These are phyloP conservation scores for Gila robusta DNA, from an alignment of 2,797 vertebrate species.

Conservation along the genomic window DNA sequence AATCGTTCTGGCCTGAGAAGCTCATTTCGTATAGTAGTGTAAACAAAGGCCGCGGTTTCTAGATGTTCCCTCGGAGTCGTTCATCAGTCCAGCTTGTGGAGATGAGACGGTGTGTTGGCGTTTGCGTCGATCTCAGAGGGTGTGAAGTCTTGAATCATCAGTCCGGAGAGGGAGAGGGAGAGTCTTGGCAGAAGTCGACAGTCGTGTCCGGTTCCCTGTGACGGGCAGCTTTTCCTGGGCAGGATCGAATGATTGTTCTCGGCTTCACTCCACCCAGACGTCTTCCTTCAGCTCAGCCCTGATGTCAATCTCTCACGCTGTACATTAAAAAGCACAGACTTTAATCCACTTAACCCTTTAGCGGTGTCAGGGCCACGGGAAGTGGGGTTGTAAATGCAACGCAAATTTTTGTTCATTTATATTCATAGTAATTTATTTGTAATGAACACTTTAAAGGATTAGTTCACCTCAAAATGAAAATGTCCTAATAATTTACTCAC, in stretches of 20 bases:
- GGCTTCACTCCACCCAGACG: conserved; percentile 50
- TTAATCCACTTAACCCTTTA: background rate
- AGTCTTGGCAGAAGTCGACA: conserved; percentile 18
- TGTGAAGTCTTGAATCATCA: conserved; percentile 22
- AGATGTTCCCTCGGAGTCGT: background rate
- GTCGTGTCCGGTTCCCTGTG: conserved; percentile 50
- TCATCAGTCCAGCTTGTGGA: background rate
- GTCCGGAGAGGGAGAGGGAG: background rate
- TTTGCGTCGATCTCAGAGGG: background rate
- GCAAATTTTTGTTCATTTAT: too few species aligned
- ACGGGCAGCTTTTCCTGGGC: conserved; percentile 67
- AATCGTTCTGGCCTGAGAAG: background rate
- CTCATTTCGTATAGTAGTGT: background rate
- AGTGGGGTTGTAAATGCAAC: too few species aligned
- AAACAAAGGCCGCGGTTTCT: background rate
- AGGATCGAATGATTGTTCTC: conserved; percentile 67
- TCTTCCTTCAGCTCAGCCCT: conserved; percentile 59
- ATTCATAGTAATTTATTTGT: too few species aligned
- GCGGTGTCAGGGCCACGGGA: too few species aligned
- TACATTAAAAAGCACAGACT: background rate
- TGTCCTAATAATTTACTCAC: too few species aligned
- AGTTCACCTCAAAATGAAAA: too few species aligned
- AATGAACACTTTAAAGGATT: too few species aligned
- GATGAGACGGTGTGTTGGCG: background rate
- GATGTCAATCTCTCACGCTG: conserved; percentile 41